Conservation (phyloP, 1,140 invertebrate species). For the Sitobion miscanthi region DNA sequence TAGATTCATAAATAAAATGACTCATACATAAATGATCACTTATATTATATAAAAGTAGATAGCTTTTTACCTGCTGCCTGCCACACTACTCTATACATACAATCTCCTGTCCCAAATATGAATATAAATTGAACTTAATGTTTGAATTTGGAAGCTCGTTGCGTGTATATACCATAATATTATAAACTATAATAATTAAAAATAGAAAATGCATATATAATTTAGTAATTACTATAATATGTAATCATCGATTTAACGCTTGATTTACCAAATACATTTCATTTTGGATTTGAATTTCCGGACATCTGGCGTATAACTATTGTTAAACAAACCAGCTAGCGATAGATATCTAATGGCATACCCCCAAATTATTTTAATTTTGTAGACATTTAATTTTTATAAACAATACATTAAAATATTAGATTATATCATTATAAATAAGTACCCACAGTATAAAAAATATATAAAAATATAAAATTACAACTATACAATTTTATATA, state of each 20-base stretch:
- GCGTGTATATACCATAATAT: not conserved
- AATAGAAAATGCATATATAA: not conserved
- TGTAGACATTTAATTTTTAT: not conserved
- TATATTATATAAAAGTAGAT: not conserved
- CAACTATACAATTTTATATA: too few relatives aligned
- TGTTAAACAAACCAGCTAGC: not conserved
- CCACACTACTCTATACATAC: not conserved
- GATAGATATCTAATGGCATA: not conserved
- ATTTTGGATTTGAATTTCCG: not conserved
- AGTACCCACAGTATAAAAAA: not conserved
- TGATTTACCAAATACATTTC: not conserved
- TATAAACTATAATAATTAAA: not conserved
- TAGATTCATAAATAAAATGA: too few relatives aligned
- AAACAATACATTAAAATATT: not conserved
- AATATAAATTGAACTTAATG: constrained; percentile 1
- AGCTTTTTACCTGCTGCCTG: not conserved
- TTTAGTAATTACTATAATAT: not conserved
- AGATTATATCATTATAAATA: not conserved
- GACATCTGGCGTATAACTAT: not conserved
- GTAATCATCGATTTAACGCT: not conserved
- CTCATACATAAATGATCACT: too few relatives aligned
- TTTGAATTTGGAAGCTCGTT: not conserved
- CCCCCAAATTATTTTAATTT: not conserved
- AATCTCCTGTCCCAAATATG: not conserved
- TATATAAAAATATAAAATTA: too few relatives aligned